Base-by-base conservation (phyloP, 2,888 invertebrate genomes). In the Trissolcus brochymenae region DNA sequence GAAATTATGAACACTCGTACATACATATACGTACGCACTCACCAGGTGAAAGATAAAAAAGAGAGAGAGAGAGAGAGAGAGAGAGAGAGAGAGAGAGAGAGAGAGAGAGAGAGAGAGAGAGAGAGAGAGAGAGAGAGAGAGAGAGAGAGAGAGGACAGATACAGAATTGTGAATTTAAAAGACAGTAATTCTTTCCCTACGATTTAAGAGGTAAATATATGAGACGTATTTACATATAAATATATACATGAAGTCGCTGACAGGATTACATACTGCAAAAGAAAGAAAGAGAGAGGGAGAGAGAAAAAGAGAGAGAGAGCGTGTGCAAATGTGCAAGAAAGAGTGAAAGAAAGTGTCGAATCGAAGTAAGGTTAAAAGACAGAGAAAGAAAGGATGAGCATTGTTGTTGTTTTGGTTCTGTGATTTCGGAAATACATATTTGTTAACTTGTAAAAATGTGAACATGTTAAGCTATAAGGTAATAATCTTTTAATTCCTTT, bases 381-480 rank as follows among this genome's bases (percentile, higher is more conserved):
- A 25, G 43, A 70, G 64, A 54, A 35, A 66, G 62, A 66, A 56
- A 56, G 67, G 53, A 67, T 67, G 82, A 86, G 84, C 84, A 85
- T 86, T 84, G 84, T 87, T 87, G 85, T 87, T 84, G 85, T 85
- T 88, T 89, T 88, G 86, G 87, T 89, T 88, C 87, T 88, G 88
- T 88, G 87, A 88, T 89, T 89, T 87, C 83, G 85, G 86, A 86
- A 86, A 85, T 87, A 87, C 83, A 85, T 86, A 88, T 89, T 89
- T 85, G 85, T 86, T 88, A 88, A 86, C 85, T 85, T 88, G 87
- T 87, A 87, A 86, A 83, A 80, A 83, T 79, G 80, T 83, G 70
- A 25, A 62, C 17, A 13, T 83, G 83, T 86, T 87, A 85, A 86
- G 84, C 83, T 87, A 6, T 35, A 88, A 88, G 84, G 83, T 86